A percentile compares a stretch with the other conserved stretches of the same genome.
These are phyloP conservation scores for Lordiphosa collinella DNA, from an alignment of 1,140 invertebrate genomes.

Conservation along the genomic window DNA sequence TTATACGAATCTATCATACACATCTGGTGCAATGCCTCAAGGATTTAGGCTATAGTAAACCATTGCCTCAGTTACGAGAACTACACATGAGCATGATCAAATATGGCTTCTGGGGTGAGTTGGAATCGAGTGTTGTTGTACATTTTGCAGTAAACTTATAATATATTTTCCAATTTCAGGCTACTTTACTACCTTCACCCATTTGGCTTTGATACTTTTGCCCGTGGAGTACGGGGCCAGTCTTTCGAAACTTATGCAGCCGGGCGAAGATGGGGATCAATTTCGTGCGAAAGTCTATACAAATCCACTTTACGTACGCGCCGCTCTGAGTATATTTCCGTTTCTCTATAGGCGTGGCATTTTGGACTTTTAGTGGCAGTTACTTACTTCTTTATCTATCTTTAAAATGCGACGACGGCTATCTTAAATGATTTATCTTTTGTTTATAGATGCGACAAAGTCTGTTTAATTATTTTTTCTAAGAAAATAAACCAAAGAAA, in stretches of 20 bases:
- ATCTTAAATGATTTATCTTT: conserved; percentile 55
- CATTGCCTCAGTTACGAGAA: conserved; percentile 51
- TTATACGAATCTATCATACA: conserved; percentile 64
- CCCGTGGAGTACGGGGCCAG: conserved; percentile 65
- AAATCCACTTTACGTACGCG: conserved; percentile 67
- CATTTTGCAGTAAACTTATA: neutral
- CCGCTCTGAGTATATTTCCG: conserved; percentile 62
- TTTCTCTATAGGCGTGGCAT: conserved; percentile 65
- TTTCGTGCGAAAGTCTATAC: conserved; percentile 64
- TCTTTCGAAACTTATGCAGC: conserved; percentile 50
- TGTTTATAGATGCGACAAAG: conserved; percentile 47
- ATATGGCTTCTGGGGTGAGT: conserved; percentile 70
- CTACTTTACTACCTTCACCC: conserved; percentile 69
- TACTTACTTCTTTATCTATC: neutral
- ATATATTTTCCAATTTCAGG: conserved; percentile 15
- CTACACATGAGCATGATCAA: conserved; percentile 71
- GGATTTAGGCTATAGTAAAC: conserved; percentile 51
- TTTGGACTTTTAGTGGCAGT: conserved; percentile 41
- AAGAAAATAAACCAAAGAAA: conserved; percentile 21
- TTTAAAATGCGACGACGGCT: no score
- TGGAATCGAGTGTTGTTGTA: no score
- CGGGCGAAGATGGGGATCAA: conserved; percentile 62
- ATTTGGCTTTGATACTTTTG: conserved; percentile 63
- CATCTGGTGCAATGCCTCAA: conserved; percentile 59
- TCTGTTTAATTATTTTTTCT: conserved; percentile 5